These are phyloP conservation scores for Troglohyphantes excavatus DNA, from an alignment of 2,888 invertebrate species.

Conservation along the genomic window DNA sequence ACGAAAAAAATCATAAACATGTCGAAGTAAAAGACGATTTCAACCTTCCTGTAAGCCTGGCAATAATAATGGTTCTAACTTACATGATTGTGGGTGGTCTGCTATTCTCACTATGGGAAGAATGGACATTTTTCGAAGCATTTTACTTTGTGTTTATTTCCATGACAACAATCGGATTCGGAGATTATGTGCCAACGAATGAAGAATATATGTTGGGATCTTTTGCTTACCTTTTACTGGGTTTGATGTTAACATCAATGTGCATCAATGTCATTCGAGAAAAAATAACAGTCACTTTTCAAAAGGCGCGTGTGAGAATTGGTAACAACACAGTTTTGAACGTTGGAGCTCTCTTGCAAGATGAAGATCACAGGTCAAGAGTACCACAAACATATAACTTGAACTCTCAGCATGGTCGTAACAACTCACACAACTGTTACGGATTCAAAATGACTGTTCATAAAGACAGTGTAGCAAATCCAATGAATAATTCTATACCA, in stretches of 20 bases:
- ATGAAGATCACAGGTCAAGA: constrained; percentile 76
- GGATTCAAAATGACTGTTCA: constrained; percentile 51
- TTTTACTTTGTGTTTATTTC: constrained; percentile 97
- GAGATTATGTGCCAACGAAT: constrained; percentile 93
- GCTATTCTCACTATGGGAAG: constrained; percentile 82
- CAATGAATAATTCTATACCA: neutral
- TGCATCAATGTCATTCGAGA: constrained; percentile 88
- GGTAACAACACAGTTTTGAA: constrained; percentile 80
- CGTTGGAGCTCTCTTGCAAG: constrained; percentile 77
- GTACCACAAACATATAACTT: constrained; percentile 6
- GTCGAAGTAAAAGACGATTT: constrained; percentile 94
- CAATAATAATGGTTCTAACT: constrained; percentile 90
- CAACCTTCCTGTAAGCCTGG: constrained; percentile 95
- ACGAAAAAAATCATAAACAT: constrained; percentile 85
- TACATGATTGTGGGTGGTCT: constrained; percentile 95
- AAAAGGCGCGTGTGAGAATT: constrained; percentile 80
- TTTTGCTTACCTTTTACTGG: constrained; percentile 93
- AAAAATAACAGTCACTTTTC: constrained; percentile 89
- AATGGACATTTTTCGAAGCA: constrained; percentile 95
- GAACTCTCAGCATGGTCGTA: neutral
- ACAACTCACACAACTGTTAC: constrained; percentile 22
- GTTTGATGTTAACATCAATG: constrained; percentile 93
- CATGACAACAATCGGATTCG: constrained; percentile 97
- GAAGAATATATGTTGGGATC: constrained; percentile 94
- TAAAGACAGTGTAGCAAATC: constrained; percentile 24